A percentile compares a stretch with the other conserved stretches of the same genome.
These are phyloP conservation scores for Argynnis bischoffii DNA, from an alignment of 2,888 invertebrate species.

Conservation along the genomic window DNA sequence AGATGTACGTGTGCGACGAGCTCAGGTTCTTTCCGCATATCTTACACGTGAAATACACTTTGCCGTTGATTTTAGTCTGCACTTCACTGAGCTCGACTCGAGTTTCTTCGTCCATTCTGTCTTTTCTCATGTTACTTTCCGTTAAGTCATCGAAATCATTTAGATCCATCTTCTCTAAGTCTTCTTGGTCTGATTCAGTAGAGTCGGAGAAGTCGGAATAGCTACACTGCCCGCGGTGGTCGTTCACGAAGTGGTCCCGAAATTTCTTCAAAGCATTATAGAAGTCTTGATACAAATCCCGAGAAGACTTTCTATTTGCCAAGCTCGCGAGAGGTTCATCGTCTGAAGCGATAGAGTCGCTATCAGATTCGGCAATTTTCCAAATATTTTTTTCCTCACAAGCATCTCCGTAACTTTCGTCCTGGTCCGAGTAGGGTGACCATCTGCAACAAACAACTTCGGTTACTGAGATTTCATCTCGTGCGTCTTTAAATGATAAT, in stretches of 20 bases:
- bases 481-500: slow-evolving; percentile 65
- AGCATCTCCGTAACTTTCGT: not conserved
- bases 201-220: slow-evolving; percentile 55
- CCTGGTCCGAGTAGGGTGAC: slow-evolving; percentile 41
- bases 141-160: slow-evolving; percentile 65
- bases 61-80: slow-evolving; percentile 72
- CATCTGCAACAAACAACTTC: slow-evolving; percentile 70
- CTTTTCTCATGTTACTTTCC: slow-evolving; percentile 61
- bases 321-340: slow-evolving; percentile 57
- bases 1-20: slow-evolving; percentile 83
- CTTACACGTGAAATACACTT: slow-evolving; percentile 80
- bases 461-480: slow-evolving; percentile 50
- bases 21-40: slow-evolving; percentile 83
- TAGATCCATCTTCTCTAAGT: slow-evolving; percentile 36
- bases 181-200: slow-evolving; percentile 47
- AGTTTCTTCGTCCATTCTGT: slow-evolving; percentile 61
- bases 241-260: slow-evolving; percentile 56
- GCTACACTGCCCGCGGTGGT: slow-evolving; percentile 43
- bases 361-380: not conserved
- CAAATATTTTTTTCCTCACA: slow-evolving; percentile 24
- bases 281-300: slow-evolving; percentile 52
- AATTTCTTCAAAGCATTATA: slow-evolving; percentile 62
- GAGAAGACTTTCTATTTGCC: slow-evolving; percentile 45
- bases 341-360: slow-evolving; percentile 33
- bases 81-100: slow-evolving; percentile 57